Evolutionary conservation across 2,888 invertebrate species (phyloP).

Genomic region (Phymatocera aterrima): DNA sequence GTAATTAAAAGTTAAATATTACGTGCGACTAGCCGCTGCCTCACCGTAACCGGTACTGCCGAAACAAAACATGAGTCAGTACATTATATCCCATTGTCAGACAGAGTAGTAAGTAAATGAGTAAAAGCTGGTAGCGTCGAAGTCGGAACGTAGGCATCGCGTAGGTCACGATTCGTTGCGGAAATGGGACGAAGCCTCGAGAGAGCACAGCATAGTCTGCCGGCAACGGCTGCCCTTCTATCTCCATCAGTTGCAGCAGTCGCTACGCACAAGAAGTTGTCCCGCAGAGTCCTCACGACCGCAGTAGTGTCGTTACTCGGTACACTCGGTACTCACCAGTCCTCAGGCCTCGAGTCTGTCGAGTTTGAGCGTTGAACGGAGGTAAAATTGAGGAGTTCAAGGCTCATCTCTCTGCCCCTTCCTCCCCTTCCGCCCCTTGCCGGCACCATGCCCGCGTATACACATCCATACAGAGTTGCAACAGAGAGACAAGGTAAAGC

Average conservation of each 20-base stretch:
- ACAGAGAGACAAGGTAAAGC: conserved; percentile 4
- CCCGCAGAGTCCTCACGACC: conserved; percentile 31
- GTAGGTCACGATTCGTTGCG: conserved; percentile 44
- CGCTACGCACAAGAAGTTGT: conserved; percentile 30
- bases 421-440: conserved; percentile 48
- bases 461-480: background rate
- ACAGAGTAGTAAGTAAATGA: too few relatives aligned
- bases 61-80: conserved; percentile 38
- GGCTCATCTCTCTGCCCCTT: conserved; percentile 48
- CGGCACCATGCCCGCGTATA: conserved; percentile 46
- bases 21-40: background rate
- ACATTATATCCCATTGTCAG: conserved; percentile 31
- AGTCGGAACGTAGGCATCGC: conserved; percentile 25
- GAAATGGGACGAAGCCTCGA: conserved; percentile 29
- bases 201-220: conserved; percentile 9
- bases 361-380: conserved; percentile 37
- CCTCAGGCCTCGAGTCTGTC: conserved; percentile 9
- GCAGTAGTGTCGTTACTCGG: background rate
- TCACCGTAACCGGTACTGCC: background rate
- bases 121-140: conserved; percentile 2
- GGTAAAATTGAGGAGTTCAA: conserved; percentile 45
- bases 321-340: conserved; percentile 11
- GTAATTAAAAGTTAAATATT: conserved; percentile 9
- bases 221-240: background rate
- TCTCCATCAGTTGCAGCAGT: conserved; percentile 2